Conservation (phyloP, 2,888 invertebrate genomes). For the Aphrophora alni region DNA sequence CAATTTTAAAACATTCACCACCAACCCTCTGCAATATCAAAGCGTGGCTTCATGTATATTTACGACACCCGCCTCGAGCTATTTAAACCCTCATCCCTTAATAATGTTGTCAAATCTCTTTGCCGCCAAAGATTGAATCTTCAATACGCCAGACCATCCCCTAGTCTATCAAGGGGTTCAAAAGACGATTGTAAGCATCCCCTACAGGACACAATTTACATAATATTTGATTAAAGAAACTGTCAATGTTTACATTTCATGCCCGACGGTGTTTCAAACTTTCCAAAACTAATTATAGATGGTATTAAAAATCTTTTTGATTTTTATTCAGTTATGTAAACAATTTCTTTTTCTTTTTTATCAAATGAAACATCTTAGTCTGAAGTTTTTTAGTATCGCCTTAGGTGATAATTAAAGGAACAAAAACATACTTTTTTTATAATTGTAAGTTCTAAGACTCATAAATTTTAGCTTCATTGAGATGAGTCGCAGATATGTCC, state of each 20-base stretch:
- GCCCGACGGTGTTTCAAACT: no score
- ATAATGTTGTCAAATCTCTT: slow-evolving; percentile 1
- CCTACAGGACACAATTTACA: not conserved
- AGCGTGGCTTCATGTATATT: not conserved
- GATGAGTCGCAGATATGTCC: no score
- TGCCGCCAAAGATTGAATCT: not conserved
- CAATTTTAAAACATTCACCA: not conserved
- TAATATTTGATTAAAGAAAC: not conserved
- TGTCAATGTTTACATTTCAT: not conserved
- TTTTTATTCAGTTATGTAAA: no score
- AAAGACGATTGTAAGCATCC: not conserved
- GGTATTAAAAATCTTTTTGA: no score
- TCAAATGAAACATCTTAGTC: no score
- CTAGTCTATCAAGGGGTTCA: not conserved
- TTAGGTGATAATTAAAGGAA: no score
- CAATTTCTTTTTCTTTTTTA: no score
- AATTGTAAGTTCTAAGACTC: no score
- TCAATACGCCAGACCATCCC: not conserved
- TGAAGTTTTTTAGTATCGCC: no score
- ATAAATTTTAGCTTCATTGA: no score
- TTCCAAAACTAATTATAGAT: no score
- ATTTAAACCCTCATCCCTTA: not conserved
- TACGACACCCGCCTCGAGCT: not conserved
- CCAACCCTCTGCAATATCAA: not conserved
- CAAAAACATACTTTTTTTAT: no score